Base-by-base conservation (phyloP, 2,113 vertebrate genomes). In the Passer montanus region DNA sequence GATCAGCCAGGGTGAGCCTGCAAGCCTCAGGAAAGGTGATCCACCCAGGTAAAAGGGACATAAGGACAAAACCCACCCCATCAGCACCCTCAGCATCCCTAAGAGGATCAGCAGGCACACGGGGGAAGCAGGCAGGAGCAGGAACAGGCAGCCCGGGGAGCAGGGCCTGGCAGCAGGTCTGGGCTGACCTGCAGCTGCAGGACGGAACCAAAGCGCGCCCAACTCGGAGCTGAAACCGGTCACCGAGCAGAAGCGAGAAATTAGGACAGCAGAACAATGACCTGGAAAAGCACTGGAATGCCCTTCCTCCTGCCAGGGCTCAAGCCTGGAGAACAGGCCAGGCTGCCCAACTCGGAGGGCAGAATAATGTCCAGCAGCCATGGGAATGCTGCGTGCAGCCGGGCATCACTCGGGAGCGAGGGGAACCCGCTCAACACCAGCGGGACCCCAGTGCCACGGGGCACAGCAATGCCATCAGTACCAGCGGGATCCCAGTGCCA, bases 201-300 rank as follows among this genome's bases (percentile, higher is more conserved):
- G 64, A 74, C 1, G 1, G 64, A 60, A 31, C 26, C 10, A 2
- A 44, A 43, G 37, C 5, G 2, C 4, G 15, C 43, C 43, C 35
- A 0, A 31, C 66, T 35, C 3, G 0, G 23, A 50, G 55, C 55
- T 11, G 47, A 30, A 43, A 77, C 1, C 4, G 0, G 92, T 20
- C 56, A 50, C 67, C 1, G 5, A 87, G 67, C 37, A 56, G 19
- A 15, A 55, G 26, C 1, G 1, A 56, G 78, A 93, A 92, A 93
- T 39, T 26, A 60, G 74, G 90, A 56, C 70, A 22, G 30, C 35
- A 74, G 74, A 93, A 87, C 60, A 64, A 56, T n/a, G 94, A 73
- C 87, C 90, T 89, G 90, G 77, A 79, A 92, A 96, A 76, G 47
- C 59, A 23, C 14, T 11, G 66, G 76, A 70, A 58, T 13, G 63